phyloP scores from a whole-genome alignment of 2,888 invertebrate species.

The Nomada flava region DNA sequence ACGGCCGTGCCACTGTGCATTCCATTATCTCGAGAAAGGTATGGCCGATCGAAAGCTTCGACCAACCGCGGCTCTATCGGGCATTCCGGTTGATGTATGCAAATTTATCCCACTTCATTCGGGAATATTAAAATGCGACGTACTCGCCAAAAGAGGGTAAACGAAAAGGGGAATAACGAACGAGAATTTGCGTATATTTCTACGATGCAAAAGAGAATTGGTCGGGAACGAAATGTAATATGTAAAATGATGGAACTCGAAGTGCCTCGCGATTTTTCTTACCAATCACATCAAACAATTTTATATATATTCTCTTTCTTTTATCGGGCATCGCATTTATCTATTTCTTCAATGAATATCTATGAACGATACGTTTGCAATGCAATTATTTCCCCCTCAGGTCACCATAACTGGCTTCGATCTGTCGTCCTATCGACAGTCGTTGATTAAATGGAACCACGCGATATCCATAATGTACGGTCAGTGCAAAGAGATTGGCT shows the following conservation, averaged over 20 bases:
- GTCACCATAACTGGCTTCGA: conserved; percentile 97
- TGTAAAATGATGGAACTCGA: conserved; percentile 30
- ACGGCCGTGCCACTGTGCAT: conserved; percentile 99
- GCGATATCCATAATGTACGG: conserved; percentile 97
- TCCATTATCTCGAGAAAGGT: conserved; percentile 98
- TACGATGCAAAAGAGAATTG: conserved; percentile 8
- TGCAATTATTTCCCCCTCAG: conserved; percentile 75
- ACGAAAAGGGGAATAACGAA: not conserved
- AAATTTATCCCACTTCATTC: conserved; percentile 45
- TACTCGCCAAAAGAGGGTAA: conserved; percentile 5
- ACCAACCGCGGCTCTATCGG: not conserved
- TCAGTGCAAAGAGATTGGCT: conserved; percentile 94
- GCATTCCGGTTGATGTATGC: conserved; percentile 42
- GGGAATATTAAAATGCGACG: conserved; percentile 51
- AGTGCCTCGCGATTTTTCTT: not conserved
- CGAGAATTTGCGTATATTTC: conserved; percentile 33
- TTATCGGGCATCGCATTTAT: too few relatives aligned
- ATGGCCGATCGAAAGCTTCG: conserved; percentile 56
- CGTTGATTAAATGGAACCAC: conserved; percentile 98
- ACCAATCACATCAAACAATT: not conserved
- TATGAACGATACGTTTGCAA: not conserved
- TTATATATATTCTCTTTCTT: too few relatives aligned
- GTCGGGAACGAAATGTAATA: conserved; percentile 4
- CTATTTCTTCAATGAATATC: too few relatives aligned
- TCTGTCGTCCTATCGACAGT: conserved; percentile 96